Conservation (phyloP, 2,888 invertebrate genomes). For the Caenorhabditis becei region DNA sequence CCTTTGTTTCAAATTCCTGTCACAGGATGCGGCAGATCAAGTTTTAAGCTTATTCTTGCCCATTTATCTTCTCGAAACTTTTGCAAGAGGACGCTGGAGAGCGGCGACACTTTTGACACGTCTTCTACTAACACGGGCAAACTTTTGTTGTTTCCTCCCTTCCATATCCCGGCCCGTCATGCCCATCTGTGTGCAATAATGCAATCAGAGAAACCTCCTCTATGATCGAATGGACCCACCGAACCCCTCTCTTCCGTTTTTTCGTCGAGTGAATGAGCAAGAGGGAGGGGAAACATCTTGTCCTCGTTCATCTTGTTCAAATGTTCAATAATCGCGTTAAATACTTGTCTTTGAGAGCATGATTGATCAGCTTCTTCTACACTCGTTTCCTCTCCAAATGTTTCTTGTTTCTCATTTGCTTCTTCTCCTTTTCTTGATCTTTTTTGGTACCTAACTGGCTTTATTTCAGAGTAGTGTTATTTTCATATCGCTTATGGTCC, state of each 20-base stretch:
- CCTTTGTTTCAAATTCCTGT: neutral
- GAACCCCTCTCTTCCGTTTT: conserved; percentile 29
- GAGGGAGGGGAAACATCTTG: conserved; percentile 45
- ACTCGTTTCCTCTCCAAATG: conserved; percentile 11
- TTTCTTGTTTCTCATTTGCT: conserved; percentile 47
- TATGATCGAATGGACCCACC: conserved; percentile 1
- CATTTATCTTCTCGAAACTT: conserved; percentile 49
- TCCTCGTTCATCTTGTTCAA: conserved; percentile 59
- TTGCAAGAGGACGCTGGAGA: conserved; percentile 38
- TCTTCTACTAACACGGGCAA: conserved; percentile 35
- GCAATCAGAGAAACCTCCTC: conserved; percentile 35
- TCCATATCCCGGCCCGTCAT: conserved; percentile 16
- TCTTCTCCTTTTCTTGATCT: conserved; percentile 18
- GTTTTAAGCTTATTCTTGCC: conserved; percentile 30
- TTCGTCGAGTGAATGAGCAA: conserved; percentile 31
- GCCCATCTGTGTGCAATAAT: conserved; percentile 53
- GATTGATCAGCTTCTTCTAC: conserved; percentile 55
- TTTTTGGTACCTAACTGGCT: neutral
- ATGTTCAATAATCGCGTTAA: conserved; percentile 59
- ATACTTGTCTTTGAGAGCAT: conserved; percentile 55
- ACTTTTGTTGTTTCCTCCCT: conserved; percentile 31
- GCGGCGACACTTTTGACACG: conserved; percentile 57
- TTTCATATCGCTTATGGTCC: conserved; percentile 64
- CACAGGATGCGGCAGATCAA: conserved; percentile 16
- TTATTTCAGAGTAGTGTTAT: conserved; percentile 31